phyloP scores from a whole-genome alignment of 2,797 vertebrate species.

The Falco cherrug region DNA sequence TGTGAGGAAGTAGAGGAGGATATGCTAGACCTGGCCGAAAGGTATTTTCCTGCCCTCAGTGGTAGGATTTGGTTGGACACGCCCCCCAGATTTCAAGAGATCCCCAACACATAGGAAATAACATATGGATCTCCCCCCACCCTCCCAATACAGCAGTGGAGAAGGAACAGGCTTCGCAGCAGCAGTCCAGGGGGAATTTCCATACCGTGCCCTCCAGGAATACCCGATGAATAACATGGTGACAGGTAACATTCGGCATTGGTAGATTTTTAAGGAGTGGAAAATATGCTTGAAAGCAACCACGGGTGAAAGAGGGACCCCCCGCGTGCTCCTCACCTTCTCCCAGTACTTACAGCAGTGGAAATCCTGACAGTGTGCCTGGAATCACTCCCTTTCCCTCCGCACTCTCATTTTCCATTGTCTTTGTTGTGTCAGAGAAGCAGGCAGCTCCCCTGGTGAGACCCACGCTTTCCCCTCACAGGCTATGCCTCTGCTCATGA shows the following conservation, averaged over 20 bases:
- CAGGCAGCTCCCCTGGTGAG: neutral
- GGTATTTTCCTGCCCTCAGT: slow-evolving; percentile 21
- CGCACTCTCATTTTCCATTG: accelerated
- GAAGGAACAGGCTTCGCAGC: slow-evolving; percentile 18
- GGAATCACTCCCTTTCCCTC: neutral
- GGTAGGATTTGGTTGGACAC: neutral
- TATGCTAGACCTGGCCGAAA: neutral
- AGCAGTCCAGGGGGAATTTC: slow-evolving; percentile 32
- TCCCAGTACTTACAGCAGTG: neutral
- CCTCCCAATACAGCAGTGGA: neutral
- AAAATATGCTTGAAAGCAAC: neutral
- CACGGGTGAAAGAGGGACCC: neutral
- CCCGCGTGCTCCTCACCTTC: accelerated
- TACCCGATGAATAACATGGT: slow-evolving; percentile 81
- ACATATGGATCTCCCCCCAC: accelerated
- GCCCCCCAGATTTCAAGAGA: accelerated
- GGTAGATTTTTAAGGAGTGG: neutral
- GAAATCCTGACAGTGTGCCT: accelerated
- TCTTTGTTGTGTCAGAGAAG: accelerated
- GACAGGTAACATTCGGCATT: slow-evolving; percentile 79
- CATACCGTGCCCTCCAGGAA: slow-evolving; percentile 69
- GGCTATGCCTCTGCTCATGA: slow-evolving; percentile 81
- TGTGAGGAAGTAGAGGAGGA: neutral
- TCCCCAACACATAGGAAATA: accelerated
- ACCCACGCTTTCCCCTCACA: slow-evolving; percentile 24